phyloP scores from a whole-genome alignment of 2,888 invertebrate species.

The Volucella bombylans region DNA sequence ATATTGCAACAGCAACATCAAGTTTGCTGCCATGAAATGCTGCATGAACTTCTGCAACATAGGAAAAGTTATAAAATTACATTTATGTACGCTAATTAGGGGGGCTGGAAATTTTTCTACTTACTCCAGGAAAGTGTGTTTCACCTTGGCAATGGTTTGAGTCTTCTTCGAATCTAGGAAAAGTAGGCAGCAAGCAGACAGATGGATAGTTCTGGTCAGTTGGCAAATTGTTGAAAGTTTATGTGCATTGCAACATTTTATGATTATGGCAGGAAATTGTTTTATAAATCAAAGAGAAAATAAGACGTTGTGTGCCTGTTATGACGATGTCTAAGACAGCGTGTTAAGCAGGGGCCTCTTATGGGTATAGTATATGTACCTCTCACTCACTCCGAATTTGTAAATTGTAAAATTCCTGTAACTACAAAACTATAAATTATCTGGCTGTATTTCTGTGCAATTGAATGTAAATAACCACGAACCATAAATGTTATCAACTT shows the following conservation, averaged over 20 bases:
- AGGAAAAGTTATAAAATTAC: constrained; percentile 63
- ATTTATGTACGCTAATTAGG: constrained; percentile 63
- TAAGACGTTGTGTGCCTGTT: no score
- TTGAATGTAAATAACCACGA: no score
- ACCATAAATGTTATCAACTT: no score
- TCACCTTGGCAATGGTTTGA: constrained; percentile 13
- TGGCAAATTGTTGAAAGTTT: constrained; percentile 40
- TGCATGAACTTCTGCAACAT: constrained; percentile 26
- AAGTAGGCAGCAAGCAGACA: background rate
- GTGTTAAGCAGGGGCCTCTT: no score
- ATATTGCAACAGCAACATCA: constrained; percentile 1
- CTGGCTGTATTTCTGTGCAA: no score
- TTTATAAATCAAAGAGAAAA: no score
- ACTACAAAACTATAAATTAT: no score
- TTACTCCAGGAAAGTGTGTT: constrained; percentile 13
- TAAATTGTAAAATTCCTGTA: no score
- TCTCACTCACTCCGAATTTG: no score
- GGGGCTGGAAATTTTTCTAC: constrained; percentile 18
- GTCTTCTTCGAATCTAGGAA: no score
- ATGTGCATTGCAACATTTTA: constrained; percentile 30
- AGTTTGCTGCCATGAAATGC: constrained; percentile 13
- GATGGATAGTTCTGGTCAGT: constrained; percentile 46
- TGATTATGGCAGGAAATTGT: background rate
- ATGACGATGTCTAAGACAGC: no score
- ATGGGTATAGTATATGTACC: no score